Evolutionary conservation across 1,140 invertebrate species (phyloP).

Genomic region (Neotoxoptera formosana): DNA sequence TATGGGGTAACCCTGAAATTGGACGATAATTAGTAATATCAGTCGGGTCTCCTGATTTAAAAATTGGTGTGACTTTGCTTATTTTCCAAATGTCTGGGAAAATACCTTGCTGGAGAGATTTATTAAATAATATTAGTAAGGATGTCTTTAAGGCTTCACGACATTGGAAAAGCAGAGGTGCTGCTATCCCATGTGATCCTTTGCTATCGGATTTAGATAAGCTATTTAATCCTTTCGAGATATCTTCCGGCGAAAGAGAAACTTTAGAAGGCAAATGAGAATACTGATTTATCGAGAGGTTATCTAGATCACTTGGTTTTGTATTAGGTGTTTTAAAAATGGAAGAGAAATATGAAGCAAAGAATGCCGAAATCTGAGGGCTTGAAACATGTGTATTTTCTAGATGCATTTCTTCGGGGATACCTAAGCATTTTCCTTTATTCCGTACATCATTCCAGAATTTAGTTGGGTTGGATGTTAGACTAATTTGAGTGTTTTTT

Average conservation of each 20-base stretch:
- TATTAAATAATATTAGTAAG: conserved; percentile 24
- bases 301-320: conserved; percentile 3
- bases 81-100: conserved; percentile 14
- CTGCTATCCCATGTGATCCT: background rate
- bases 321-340: background rate
- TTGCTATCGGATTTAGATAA: background rate
- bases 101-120: conserved; percentile 9
- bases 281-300: background rate
- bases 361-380: background rate
- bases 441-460: conserved; percentile 10
- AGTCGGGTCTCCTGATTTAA: conserved; percentile 1
- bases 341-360: conserved; percentile 2
- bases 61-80: background rate
- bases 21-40: background rate
- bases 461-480: background rate
- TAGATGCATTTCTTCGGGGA: conserved; percentile 24
- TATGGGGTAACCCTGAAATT: conserved; percentile 9
- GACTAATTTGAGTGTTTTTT: conserved; percentile 10
- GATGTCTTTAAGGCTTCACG: background rate
- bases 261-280: background rate
- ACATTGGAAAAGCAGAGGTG: conserved; percentile 16
- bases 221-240: background rate
- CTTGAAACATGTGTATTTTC: background rate
- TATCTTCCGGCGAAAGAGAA: background rate
- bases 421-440: background rate